Conservation (phyloP, 2,113 vertebrate genomes). For the Empidonax traillii region DNA sequence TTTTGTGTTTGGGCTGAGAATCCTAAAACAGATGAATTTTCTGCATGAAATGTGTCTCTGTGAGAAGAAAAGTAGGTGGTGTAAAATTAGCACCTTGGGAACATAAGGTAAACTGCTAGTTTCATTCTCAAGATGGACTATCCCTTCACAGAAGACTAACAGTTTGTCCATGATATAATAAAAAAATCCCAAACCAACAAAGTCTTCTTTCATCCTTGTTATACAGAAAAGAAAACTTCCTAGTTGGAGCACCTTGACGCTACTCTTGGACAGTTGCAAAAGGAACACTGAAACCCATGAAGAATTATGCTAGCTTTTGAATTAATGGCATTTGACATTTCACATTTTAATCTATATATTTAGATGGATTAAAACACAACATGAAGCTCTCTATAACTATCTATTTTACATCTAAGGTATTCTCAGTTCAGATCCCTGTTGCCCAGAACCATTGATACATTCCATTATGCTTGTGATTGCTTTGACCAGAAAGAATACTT, state of each 20-base stretch:
- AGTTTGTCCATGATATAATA: not conserved
- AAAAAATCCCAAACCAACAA: not conserved
- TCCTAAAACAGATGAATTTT: constrained; percentile 27
- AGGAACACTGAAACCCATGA: not conserved
- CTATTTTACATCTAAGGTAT: not conserved
- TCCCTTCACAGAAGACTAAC: not conserved
- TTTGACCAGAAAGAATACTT: not conserved
- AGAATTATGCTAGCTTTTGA: not conserved
- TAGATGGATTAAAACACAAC: not conserved
- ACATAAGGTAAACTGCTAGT: constrained; percentile 38
- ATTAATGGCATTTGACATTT: not conserved
- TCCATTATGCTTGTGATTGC: not conserved
- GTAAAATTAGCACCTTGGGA: constrained; percentile 34
- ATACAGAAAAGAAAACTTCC: not conserved
- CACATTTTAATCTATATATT: not conserved
- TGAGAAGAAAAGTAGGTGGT: constrained; percentile 40
- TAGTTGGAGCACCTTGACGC: not conserved
- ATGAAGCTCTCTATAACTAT: not conserved
- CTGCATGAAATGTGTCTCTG: not conserved
- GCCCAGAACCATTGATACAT: not conserved
- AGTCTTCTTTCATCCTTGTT: not conserved
- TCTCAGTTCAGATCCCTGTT: not conserved
- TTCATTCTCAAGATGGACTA: not conserved
- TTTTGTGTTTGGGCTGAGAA: not conserved
- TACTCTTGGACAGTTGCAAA: not conserved